These are phyloP conservation scores for Eristalis arbustorum DNA, from an alignment of 2,888 invertebrate genomes.

Conservation along the genomic window DNA sequence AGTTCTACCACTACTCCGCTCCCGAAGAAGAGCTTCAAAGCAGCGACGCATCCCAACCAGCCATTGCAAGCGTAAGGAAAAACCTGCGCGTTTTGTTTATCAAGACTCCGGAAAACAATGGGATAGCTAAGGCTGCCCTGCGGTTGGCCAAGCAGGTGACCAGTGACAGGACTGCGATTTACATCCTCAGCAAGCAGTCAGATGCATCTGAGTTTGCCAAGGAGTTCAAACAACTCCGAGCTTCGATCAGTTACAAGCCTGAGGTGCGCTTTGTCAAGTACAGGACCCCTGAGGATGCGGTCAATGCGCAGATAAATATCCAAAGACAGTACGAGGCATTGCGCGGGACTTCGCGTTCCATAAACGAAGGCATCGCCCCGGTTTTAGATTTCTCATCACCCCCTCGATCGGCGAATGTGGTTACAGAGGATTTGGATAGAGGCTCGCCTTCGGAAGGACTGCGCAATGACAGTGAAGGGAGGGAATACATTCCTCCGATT, in stretches of 20 bases:
- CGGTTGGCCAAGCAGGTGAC: slow-evolving; percentile 70
- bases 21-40: slow-evolving; percentile 71
- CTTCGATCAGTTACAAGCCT: slow-evolving; percentile 74
- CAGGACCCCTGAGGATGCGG: slow-evolving; percentile 77
- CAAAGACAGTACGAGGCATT: slow-evolving; percentile 75
- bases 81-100: slow-evolving; percentile 72
- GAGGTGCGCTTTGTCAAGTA: slow-evolving; percentile 78
- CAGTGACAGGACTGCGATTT: slow-evolving; percentile 71
- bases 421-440: not conserved
- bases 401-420: not conserved
- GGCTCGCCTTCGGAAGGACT: not conserved
- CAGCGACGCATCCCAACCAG: slow-evolving; percentile 32
- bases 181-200: slow-evolving; percentile 75
- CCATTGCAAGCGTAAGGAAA: slow-evolving; percentile 43
- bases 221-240: slow-evolving; percentile 71
- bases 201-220: slow-evolving; percentile 75
- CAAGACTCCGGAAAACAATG: slow-evolving; percentile 72
- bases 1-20: slow-evolving; percentile 71
- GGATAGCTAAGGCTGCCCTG: slow-evolving; percentile 66
- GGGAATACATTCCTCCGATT: not conserved
- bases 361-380: slow-evolving; percentile 76
- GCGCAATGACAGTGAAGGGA: not conserved
- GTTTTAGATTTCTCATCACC: slow-evolving; percentile 59
- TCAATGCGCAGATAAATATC: slow-evolving; percentile 75
- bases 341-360: slow-evolving; percentile 74